phyloP scores from a whole-genome alignment of 2,113 vertebrate genomes.

The Nerophis lumbriciformis region DNA sequence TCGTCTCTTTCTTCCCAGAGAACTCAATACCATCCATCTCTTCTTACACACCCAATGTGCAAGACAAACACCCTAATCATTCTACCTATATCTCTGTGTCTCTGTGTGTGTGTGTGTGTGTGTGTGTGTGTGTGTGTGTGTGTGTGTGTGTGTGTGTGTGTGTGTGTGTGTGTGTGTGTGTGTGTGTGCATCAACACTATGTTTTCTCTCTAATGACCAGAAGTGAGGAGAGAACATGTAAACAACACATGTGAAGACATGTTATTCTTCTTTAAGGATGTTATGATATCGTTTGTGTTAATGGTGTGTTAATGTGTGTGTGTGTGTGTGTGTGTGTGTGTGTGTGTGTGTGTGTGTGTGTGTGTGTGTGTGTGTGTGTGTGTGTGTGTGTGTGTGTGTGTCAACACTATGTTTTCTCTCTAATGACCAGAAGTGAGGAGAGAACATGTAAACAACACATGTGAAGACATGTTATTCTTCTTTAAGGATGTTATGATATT shows the following conservation, averaged over 20 bases:
- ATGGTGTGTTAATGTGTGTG: not conserved
- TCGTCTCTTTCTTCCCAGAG: slow-evolving; percentile 15
- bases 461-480: no score
- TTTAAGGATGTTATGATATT: slow-evolving; percentile 11
- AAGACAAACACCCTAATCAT: slow-evolving; percentile 27
- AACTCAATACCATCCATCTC: slow-evolving; percentile 30
- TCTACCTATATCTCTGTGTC: slow-evolving; percentile 14
- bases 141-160: slow-evolving; percentile 7
- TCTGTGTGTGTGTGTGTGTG: not conserved
- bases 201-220: slow-evolving; percentile 35
- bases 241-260: slow-evolving; percentile 6
- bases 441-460: no score
- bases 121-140: slow-evolving; percentile 15
- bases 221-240: not conserved
- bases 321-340: not conserved
- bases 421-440: no score
- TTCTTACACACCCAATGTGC: slow-evolving; percentile 4
- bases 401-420: no score
- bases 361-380: slow-evolving; percentile 19
- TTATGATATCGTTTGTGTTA: slow-evolving; percentile 12
- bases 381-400: no score
- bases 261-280: not conserved
- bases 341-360: slow-evolving; percentile 1
- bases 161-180: not conserved
- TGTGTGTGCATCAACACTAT: slow-evolving; percentile 14